Conservation (phyloP, 2,797 vertebrate genomes). For the Pteropus rufus region DNA sequence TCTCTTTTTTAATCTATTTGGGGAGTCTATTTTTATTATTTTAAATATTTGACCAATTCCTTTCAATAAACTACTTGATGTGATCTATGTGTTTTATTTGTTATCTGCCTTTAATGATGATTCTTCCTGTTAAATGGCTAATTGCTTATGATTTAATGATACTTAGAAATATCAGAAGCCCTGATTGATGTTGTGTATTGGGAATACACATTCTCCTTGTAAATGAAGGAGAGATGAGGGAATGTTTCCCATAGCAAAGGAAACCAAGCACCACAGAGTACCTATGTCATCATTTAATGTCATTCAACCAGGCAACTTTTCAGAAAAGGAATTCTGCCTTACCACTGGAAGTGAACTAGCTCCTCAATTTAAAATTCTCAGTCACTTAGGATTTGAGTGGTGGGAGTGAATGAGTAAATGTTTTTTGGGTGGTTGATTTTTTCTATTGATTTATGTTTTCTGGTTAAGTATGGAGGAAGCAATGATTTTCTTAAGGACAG, state of each 20-base stretch:
- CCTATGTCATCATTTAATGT: background rate
- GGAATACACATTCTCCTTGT: background rate
- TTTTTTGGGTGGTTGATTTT: background rate
- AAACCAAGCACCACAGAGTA: background rate
- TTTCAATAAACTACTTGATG: background rate
- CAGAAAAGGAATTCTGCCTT: background rate
- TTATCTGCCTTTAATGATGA: background rate
- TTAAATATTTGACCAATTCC: background rate
- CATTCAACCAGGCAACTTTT: background rate
- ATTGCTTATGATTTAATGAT: background rate
- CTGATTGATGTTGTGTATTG: background rate
- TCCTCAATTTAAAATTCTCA: background rate
- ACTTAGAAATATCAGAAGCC: background rate
- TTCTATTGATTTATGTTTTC: background rate
- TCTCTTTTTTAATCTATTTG: background rate
- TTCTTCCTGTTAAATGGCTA: background rate
- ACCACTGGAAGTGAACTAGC: background rate
- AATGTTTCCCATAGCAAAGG: background rate
- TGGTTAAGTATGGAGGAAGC: background rate
- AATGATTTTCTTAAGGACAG: background rate
- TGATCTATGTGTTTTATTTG: background rate
- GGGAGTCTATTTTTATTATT: background rate
- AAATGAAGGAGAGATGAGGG: background rate
- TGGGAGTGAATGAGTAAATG: background rate
- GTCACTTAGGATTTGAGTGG: background rate